These are phyloP conservation scores for Notarius lentiginosus DNA, from an alignment of 2,113 vertebrate species.

Conservation along the genomic window DNA sequence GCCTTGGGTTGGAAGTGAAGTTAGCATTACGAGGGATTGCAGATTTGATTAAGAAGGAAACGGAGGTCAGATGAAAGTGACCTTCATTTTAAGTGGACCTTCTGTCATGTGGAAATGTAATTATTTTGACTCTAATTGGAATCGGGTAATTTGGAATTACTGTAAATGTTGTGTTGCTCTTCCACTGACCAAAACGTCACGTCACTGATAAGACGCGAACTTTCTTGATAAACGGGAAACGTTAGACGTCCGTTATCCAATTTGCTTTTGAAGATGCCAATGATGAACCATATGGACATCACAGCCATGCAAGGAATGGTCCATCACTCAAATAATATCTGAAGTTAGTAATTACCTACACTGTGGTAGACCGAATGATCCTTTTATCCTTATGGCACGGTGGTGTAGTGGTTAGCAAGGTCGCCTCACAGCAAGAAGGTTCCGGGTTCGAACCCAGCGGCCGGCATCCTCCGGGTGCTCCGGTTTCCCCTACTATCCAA, in stretches of 20 bases:
- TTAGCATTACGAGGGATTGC: slow-evolving; percentile 58
- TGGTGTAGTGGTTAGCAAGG: no score
- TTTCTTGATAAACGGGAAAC: neutral
- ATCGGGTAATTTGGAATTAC: slow-evolving; percentile 42
- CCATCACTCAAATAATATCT: neutral
- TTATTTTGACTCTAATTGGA: slow-evolving; percentile 39
- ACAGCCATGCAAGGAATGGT: neutral
- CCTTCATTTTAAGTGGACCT: slow-evolving; percentile 45
- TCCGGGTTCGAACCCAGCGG: no score
- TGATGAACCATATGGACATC: neutral
- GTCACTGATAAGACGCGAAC: neutral
- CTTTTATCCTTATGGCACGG: no score
- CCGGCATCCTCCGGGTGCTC: no score
- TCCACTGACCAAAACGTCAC: neutral
- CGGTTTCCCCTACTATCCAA: no score
- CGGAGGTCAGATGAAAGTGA: slow-evolving; percentile 50
- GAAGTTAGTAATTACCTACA: neutral
- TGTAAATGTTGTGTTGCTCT: neutral
- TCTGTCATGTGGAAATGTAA: slow-evolving; percentile 35
- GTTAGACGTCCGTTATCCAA: neutral
- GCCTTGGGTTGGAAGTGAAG: slow-evolving; percentile 62
- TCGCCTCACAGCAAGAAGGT: no score
- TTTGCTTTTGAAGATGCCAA: slow-evolving; percentile 2
- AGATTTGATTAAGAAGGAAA: slow-evolving; percentile 68
- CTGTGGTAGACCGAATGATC: no score